Conservation (phyloP, 2,797 vertebrate species). For the Parauchenoglanis punctatus region DNA sequence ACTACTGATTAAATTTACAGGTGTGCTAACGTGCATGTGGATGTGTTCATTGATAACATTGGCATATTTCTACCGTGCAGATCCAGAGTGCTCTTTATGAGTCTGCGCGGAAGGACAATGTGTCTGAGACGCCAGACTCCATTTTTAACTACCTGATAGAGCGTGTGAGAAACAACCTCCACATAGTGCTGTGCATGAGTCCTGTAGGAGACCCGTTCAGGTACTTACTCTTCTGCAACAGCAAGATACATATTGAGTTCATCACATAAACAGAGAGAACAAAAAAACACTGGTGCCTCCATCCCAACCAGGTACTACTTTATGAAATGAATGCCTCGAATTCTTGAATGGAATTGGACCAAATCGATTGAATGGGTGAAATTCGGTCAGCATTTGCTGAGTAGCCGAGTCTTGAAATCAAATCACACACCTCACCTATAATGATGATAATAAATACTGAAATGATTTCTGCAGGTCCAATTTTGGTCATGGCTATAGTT, state of each 20-base stretch:
- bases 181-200: conserved; percentile 88
- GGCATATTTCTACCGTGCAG: conserved; percentile 60
- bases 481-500: conserved; percentile 28
- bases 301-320: background rate
- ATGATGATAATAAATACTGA: conserved; percentile 19
- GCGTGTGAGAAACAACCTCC: conserved; percentile 86
- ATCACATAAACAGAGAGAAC: background rate
- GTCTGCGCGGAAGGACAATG: conserved; percentile 75
- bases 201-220: conserved; percentile 89
- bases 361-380: conserved; percentile 15
- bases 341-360: conserved; percentile 13
- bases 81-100: conserved; percentile 79
- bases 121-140: conserved; percentile 79
- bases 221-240: conserved; percentile 62
- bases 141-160: conserved; percentile 85
- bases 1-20: background rate
- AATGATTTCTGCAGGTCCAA: conserved; percentile 14
- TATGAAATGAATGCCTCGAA: background rate
- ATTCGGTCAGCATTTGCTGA: conserved; percentile 19
- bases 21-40: background rate
- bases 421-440: conserved; percentile 20
- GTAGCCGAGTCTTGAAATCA: conserved; percentile 4
- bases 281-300: background rate
- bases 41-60: conserved; percentile 4
- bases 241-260: conserved; percentile 4